Conservation (phyloP, 2,113 vertebrate species). For the Ceyx cyanopectus region DNA sequence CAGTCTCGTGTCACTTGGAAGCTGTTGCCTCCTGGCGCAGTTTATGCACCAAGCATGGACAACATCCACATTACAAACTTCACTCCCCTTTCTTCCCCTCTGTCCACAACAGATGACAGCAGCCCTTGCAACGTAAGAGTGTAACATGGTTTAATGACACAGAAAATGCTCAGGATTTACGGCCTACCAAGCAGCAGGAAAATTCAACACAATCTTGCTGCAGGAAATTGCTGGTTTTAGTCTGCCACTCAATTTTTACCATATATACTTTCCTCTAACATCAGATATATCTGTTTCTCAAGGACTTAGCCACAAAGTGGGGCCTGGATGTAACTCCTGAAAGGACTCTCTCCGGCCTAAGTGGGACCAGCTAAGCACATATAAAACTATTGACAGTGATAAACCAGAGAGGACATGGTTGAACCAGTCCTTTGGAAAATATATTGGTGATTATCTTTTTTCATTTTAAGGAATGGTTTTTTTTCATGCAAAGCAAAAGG, state of each 20-base stretch:
- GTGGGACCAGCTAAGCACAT: background rate
- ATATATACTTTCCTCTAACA: background rate
- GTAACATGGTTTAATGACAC: background rate
- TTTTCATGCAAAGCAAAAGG: background rate
- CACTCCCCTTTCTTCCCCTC: background rate
- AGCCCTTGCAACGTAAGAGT: background rate
- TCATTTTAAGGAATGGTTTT: background rate
- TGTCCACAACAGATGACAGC: background rate
- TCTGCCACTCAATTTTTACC: background rate
- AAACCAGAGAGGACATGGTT: background rate
- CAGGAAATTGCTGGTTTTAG: background rate
- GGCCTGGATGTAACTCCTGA: background rate
- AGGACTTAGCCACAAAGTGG: background rate
- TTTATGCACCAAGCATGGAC: background rate
- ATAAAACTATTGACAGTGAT: fast-evolving
- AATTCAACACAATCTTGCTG: background rate
- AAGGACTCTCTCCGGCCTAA: background rate
- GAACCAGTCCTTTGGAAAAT: background rate
- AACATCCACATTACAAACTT: background rate
- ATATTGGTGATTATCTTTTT: background rate
- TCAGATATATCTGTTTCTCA: background rate
- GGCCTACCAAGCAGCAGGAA: background rate
- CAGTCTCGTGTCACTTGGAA: background rate
- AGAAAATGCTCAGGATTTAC: background rate
- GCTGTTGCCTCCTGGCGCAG: background rate